Evolutionary conservation across 1,140 invertebrate genomes (phyloP), one percentile per base, ranked within the genome.

Genomic region (Nilaparvata lugens): DNA sequence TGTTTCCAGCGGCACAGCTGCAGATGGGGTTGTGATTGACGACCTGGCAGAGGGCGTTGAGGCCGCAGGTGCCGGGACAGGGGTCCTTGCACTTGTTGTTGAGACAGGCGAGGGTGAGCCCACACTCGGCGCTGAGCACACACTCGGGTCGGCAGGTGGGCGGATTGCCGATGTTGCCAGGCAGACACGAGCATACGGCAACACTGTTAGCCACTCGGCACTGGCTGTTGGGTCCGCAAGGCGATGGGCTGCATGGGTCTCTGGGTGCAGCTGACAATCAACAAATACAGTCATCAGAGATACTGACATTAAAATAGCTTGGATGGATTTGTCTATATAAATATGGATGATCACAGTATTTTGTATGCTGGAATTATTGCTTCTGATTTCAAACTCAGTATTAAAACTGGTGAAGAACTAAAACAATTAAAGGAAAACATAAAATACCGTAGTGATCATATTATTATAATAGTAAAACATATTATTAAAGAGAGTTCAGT

Each of bases 141-240:
- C 87, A 92, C 74, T 89, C 88, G 19, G 87, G 87, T 64, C 84
- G 78, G 67, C 88, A 91, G 64, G 83, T 85, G 60, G 88, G 86
- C 6, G 85, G 83, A 67, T 81, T 77, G 52, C 82, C 81, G 48
- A 78, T 74, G 65, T 80, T 82, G 40, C 78, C 78, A 1, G 76
- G 69, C 57, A 81, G 75, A 68, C 86, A 87, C 0, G 78, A 81
- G 69, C 88, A 90, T 2, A 84, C 81, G 4, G 86, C 82, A 72
- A 84, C 80, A 45, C 76, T 74, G 66, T 85, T 83, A 25, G 78
- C 78, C 66, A 83, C 80, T 66, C 83, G 79, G 72, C 87, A 89
- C 64, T 83, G 73, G 67, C 82, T 82, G 68, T 89, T 81, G 18
- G 84, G 79, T 23, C 90, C 90, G 72, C 89, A 93, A 1, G 79